A percentile compares a stretch with the other conserved stretches of the same genome.
Conservation (phyloP, 2,797 vertebrate genomes). For the Pagetopsis macropterus region DNA sequence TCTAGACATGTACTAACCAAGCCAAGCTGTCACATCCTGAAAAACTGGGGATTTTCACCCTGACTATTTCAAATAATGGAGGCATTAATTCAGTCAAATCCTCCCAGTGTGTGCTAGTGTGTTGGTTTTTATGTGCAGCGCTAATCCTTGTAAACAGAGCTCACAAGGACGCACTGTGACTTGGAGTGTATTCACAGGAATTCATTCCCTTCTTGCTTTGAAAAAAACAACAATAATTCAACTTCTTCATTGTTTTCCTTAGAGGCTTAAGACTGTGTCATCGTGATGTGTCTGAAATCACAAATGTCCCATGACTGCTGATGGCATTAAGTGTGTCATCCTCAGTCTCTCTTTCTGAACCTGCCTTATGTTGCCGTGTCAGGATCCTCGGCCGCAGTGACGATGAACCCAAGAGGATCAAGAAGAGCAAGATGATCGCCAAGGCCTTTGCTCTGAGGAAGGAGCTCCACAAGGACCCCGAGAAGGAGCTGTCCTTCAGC, state of each 20-base stretch:
- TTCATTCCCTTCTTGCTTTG: constrained; percentile 4
- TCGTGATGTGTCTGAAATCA: not conserved
- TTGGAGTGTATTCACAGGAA: constrained; percentile 27
- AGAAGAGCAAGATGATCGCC: constrained; percentile 99
- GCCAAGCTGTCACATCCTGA: not conserved
- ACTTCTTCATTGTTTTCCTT: constrained; percentile 14
- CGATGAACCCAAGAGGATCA: constrained; percentile 96
- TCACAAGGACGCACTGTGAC: constrained; percentile 25
- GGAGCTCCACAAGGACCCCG: constrained; percentile 94
- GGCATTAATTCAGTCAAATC: not conserved
- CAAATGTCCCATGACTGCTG: not conserved
- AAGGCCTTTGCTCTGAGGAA: constrained; percentile 97
- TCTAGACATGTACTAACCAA: not conserved
- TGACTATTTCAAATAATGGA: not conserved
- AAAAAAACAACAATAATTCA: not conserved
- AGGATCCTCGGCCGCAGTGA: constrained; percentile 96
- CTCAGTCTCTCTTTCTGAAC: constrained; percentile 6
- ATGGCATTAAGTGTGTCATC: not conserved
- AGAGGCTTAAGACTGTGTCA: not conserved
- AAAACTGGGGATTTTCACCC: not conserved
- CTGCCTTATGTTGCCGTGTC: not conserved
- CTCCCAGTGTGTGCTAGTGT: not conserved
- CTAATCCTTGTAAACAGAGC: constrained; percentile 22
- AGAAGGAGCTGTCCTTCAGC: constrained; percentile 96
- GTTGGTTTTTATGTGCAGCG: not conserved